Evolutionary conservation across 2,113 vertebrate species (phyloP).

Genomic region (Ictalurus punctatus): DNA sequence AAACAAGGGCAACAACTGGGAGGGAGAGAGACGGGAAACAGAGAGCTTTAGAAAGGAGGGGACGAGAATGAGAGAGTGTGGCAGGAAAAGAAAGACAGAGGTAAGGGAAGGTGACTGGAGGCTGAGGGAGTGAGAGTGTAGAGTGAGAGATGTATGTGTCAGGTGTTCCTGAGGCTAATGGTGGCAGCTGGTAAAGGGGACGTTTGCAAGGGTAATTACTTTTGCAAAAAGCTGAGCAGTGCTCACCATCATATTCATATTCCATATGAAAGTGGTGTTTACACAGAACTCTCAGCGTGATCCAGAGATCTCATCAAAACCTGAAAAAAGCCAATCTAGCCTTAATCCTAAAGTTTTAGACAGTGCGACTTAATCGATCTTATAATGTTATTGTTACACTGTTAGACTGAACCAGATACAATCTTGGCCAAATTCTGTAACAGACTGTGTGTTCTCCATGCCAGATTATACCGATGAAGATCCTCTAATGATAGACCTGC

Average conservation of each 20-base stretch:
- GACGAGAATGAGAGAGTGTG: conserved; percentile 5
- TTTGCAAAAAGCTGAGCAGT: not conserved
- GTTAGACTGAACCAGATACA: not conserved
- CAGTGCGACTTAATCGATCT: not conserved
- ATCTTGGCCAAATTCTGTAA: not conserved
- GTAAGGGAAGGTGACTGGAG: conserved; percentile 47
- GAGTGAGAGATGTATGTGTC: conserved; percentile 66
- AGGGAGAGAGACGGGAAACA: conserved; percentile 47
- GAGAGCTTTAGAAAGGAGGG: conserved; percentile 27
- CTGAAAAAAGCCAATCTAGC: not conserved
- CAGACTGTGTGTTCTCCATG: not conserved
- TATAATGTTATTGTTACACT: not conserved
- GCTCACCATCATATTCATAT: conserved; percentile 16
- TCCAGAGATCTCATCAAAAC: not conserved
- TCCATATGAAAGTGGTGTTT: not conserved
- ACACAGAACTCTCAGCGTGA: not conserved
- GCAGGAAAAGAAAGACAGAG: conserved; percentile 33
- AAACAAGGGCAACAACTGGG: conserved; percentile 75
- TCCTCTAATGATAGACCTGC: not conserved
- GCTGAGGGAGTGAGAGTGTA: conserved; percentile 8
- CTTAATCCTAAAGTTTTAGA: not conserved
- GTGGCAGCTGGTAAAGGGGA: conserved; percentile 39
- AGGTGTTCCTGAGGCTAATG: conserved; percentile 64
- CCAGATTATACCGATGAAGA: not conserved
- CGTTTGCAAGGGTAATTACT: conserved; percentile 35